Conservation (phyloP, 2,797 vertebrate genomes). For the Acanthurus leucopareius region DNA sequence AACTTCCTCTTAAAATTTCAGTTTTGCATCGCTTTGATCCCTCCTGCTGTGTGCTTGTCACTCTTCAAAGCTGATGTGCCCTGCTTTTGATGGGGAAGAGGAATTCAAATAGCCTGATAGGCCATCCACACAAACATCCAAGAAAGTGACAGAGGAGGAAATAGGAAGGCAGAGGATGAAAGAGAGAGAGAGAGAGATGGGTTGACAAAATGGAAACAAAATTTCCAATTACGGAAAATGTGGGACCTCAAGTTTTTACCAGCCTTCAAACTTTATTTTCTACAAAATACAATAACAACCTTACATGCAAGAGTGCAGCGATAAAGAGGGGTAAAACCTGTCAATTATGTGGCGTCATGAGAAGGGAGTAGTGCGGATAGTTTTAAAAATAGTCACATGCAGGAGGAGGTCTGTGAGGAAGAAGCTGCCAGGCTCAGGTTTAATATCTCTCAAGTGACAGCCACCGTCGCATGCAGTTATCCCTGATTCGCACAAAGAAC, state of each 20-base stretch:
- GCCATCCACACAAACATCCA: constrained; percentile 74
- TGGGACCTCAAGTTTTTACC: constrained; percentile 47
- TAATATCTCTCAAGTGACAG: constrained; percentile 83
- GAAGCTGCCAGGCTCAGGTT: constrained; percentile 74
- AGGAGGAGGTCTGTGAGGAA: constrained; percentile 57
- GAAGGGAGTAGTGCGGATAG: constrained; percentile 46
- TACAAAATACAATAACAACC: constrained; percentile 60
- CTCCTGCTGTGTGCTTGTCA: constrained; percentile 73
- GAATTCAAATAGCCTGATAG: constrained; percentile 80
- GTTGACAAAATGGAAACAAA: constrained; percentile 75
- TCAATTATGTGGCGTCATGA: constrained; percentile 63
- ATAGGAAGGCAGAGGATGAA: constrained; percentile 66
- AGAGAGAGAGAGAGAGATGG: constrained; percentile 58
- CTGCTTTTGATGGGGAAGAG: constrained; percentile 76
- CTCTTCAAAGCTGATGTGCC: constrained; percentile 83
- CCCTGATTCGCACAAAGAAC: constrained; percentile 76
- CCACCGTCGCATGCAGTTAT: constrained; percentile 71
- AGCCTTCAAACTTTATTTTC: constrained; percentile 66
- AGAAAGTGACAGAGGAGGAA: constrained; percentile 64
- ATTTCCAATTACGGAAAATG: constrained; percentile 75
- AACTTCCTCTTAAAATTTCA: constrained; percentile 78
- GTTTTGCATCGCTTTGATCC: constrained; percentile 84
- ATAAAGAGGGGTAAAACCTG: constrained; percentile 59
- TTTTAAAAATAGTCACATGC: constrained; percentile 76
- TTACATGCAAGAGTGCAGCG: constrained; percentile 8